Conservation (phyloP, 2,113 vertebrate species). For the Paracanthobrama guichenoti region DNA sequence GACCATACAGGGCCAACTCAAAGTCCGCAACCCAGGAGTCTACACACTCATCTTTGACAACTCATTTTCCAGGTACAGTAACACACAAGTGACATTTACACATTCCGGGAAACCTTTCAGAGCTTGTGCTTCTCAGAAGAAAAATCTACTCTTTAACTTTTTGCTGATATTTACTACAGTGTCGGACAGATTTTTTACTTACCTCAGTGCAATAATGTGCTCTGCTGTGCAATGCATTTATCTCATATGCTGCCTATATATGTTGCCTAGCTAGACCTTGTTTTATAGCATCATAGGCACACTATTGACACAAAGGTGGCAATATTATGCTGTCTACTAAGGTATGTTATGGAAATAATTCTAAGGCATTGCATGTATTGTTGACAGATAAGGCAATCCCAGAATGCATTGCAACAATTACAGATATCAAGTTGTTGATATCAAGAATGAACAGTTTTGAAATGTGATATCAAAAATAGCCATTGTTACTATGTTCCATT, state of each 20-base stretch:
- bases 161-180: not conserved
- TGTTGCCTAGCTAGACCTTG: too few species aligned
- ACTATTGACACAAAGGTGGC: not conserved
- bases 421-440: too few species aligned
- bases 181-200: not conserved
- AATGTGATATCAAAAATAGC: too few species aligned
- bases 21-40: conserved; percentile 82
- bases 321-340: not conserved
- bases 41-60: conserved; percentile 96
- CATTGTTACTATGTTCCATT: too few species aligned
- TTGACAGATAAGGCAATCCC: not conserved
- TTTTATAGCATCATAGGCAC: not conserved
- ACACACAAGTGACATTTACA: not conserved
- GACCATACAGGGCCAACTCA: conserved; percentile 89
- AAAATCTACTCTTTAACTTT: not conserved
- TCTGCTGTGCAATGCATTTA: not conserved
- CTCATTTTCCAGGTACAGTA: conserved; percentile 88
- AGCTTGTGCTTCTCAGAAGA: not conserved
- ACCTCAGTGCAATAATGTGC: too few species aligned
- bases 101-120: not conserved
- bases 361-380: not conserved
- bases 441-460: too few species aligned
- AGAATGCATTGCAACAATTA: not conserved
- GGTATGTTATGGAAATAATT: not conserved
- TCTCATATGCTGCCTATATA: too few species aligned